These are phyloP conservation scores for Hypocryptadius cinnamomeus DNA, from an alignment of 2,113 vertebrate genomes.

Conservation along the genomic window DNA sequence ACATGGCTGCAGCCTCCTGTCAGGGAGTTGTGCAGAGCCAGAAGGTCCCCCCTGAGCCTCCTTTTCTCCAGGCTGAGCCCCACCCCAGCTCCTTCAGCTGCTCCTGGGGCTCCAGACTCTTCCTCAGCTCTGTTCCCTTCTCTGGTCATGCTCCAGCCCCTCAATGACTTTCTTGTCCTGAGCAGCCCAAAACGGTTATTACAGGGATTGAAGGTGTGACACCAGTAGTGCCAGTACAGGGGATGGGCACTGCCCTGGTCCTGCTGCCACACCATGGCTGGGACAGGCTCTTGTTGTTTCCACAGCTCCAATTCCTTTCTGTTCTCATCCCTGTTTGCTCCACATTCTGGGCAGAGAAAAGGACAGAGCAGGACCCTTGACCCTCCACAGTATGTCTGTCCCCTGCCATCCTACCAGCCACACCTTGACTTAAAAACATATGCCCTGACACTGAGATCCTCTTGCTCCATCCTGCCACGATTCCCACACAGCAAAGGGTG, in stretches of 20 bases:
- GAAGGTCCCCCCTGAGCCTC: not conserved
- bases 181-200: not conserved
- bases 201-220: not conserved
- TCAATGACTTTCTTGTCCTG: not conserved
- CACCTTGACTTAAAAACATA: not conserved
- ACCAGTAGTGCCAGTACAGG: not conserved
- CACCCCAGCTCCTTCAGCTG: not conserved
- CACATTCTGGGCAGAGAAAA: not conserved
- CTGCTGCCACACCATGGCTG: not conserved
- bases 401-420: fast-evolving
- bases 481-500: not conserved
- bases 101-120: not conserved
- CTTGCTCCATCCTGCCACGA: not conserved
- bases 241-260: not conserved
- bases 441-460: not conserved
- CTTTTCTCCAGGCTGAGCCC: not conserved
- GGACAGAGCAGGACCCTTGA: not conserved
- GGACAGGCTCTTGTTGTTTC: not conserved
- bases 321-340: not conserved
- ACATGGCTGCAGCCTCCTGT: not conserved
- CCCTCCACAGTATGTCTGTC: fast-evolving
- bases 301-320: not conserved
- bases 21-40: not conserved
- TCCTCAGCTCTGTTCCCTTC: not conserved
- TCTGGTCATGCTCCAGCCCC: not conserved